Conservation (phyloP, 2,113 vertebrate species). For the Uropsilus gracilis region DNA sequence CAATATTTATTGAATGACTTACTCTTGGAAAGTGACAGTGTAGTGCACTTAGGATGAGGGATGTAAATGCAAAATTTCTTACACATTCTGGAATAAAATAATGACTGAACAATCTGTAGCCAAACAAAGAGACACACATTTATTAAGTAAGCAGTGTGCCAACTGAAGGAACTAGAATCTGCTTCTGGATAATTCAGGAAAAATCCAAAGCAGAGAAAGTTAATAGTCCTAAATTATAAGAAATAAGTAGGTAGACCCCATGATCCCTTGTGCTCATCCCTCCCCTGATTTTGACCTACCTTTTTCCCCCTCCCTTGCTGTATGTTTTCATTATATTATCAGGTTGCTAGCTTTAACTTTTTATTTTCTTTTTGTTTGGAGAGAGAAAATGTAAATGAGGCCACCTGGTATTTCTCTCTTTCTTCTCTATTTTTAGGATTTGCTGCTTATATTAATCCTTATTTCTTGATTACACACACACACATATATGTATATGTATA, state of each 20-base stretch:
- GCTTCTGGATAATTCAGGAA: neutral
- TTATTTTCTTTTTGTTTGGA: too few species aligned
- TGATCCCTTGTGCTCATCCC: too few species aligned
- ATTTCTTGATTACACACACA: too few species aligned
- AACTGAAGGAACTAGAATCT: neutral
- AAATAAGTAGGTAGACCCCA: neutral
- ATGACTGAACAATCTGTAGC: neutral
- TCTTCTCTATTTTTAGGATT: too few species aligned
- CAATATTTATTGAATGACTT: slow-evolving; percentile 38
- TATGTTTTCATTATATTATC: too few species aligned
- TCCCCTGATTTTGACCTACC: too few species aligned
- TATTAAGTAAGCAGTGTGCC: neutral
- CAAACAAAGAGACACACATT: neutral
- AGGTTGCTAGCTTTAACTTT: too few species aligned
- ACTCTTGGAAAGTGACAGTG: neutral
- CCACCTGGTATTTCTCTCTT: too few species aligned
- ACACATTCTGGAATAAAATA: neutral
- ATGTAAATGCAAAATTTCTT: neutral
- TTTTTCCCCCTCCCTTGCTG: too few species aligned
- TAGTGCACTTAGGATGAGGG: neutral
- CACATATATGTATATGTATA: too few species aligned
- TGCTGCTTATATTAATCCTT: too few species aligned
- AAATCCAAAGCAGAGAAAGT: neutral
- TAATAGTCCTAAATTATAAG: neutral
- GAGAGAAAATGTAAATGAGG: too few species aligned